Base-by-base conservation (phyloP, 2,113 vertebrate genomes). In the Egretta garzetta region DNA sequence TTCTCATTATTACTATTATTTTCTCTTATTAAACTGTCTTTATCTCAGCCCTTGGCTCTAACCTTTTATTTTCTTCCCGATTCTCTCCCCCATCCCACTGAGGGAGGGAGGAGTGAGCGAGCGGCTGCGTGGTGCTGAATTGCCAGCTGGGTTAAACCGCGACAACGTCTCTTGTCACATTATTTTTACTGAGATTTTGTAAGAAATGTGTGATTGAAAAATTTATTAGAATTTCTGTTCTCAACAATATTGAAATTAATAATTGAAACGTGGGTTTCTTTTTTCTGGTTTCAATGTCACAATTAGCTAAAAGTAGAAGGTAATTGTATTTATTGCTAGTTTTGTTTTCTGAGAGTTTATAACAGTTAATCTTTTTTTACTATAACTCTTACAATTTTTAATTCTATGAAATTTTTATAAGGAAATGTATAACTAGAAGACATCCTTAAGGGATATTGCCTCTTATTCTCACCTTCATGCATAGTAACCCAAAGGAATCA, bases 381-480 rank as follows among this genome's bases (percentile, higher is more conserved):
- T 14, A 0, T 21, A 32, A 35, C 6, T n/a, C 9, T 41, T 52
- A 21, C 0, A 3, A 14, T 41, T 82, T 74, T 67, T 56, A 53
- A 58, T 64, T 75, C 33, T 41, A 11, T 52, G 21, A 10, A 14
- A 6, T 60, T 73, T 88, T 70, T 58, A 30, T 19, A 45, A 26
- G 33, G 33, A 86, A 76, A 80, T 53, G 6, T 9, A 1, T 45
- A 50, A 45, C 4, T 72, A 52, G 72, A 80, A 66, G 32, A 49
- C 22, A 47, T 58, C n/a, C 28, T 77, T 5, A 73, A 45, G 32
- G 11, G 12, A 33, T 85, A 7, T 13, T 58, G 19, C 27, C 13
- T 75, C 10, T 72, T 87, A 30, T 41, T 86, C 58, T 88, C 24
- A 56, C 16, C 37, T 60, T 92, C 45, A 13, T 80, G 39, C 14